phyloP scores from a whole-genome alignment of 2,888 invertebrate genomes.

The Scelioninae gen. 2 region DNA sequence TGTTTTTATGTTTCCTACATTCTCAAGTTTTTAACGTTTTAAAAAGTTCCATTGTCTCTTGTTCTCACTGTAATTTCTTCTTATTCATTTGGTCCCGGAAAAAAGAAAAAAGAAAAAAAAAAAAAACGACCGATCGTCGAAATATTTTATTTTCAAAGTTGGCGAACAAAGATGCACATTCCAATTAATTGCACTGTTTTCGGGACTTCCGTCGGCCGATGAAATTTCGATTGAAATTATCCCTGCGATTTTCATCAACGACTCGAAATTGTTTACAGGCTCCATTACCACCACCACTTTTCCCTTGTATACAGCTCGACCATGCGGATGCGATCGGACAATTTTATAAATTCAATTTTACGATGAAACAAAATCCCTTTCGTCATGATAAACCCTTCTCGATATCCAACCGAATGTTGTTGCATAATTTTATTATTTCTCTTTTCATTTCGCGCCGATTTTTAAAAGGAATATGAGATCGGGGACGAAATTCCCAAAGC shows the following conservation, averaged over 20 bases:
- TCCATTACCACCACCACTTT: background rate
- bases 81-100: slow-evolving; percentile 31
- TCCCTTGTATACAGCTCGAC: slow-evolving; percentile 1
- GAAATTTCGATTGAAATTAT: background rate
- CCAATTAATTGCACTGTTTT: slow-evolving; percentile 46
- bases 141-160: slow-evolving; percentile 41
- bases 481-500: slow-evolving; percentile 49
- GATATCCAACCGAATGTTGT: slow-evolving; percentile 44
- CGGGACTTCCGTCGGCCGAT: slow-evolving; percentile 17
- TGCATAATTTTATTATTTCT: slow-evolving; percentile 49
- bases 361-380: slow-evolving; percentile 21
- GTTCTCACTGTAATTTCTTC: slow-evolving; percentile 48
- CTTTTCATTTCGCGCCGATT: slow-evolving; percentile 34
- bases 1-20: slow-evolving; percentile 34
- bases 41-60: slow-evolving; percentile 51
- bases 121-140: no score
- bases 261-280: background rate
- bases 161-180: slow-evolving; percentile 33
- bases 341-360: slow-evolving; percentile 23
- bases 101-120: no score
- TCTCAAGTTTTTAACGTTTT: slow-evolving; percentile 52
- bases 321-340: slow-evolving; percentile 3
- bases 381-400: slow-evolving; percentile 36
- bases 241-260: slow-evolving; percentile 3
- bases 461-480: slow-evolving; percentile 50